Conservation (phyloP, 2,888 invertebrate species). For the Ypsolopha scabrella region DNA sequence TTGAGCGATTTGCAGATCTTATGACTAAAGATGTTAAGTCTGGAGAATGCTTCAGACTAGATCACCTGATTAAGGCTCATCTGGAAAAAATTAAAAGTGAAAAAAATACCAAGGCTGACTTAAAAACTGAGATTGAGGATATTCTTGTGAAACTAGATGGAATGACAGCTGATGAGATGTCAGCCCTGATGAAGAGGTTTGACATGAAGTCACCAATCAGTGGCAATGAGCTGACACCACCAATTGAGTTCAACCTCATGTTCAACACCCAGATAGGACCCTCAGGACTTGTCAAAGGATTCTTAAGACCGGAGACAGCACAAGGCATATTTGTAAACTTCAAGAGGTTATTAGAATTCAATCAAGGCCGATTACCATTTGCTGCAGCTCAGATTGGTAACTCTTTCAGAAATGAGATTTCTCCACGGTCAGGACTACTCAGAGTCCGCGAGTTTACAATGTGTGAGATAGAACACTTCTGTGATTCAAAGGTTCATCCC, state of each 20-base stretch:
- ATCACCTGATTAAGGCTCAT: constrained; percentile 96
- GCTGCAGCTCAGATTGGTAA: constrained; percentile 99
- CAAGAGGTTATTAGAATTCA: constrained; percentile 96
- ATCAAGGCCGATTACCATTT: constrained; percentile 95
- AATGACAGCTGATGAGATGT: constrained; percentile 92
- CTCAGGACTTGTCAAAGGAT: constrained; percentile 94
- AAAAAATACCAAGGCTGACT: constrained; percentile 81
- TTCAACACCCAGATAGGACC: constrained; percentile 98
- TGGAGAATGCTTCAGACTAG: constrained; percentile 97
- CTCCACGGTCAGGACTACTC: constrained; percentile 95
- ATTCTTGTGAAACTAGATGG: constrained; percentile 90
- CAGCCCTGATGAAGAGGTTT: constrained; percentile 84
- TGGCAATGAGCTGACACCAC: constrained; percentile 94
- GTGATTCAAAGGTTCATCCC: constrained; percentile 94
- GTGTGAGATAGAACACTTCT: constrained; percentile 99
- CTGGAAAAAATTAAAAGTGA: constrained; percentile 88
- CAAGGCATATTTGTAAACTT: constrained; percentile 99
- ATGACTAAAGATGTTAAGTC: constrained; percentile 98
- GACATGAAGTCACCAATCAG: constrained; percentile 96
- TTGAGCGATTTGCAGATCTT: constrained; percentile 97
- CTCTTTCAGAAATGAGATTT: constrained; percentile 99
- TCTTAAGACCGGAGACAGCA: constrained; percentile 97
- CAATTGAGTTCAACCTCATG: constrained; percentile 99
- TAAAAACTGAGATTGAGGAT: constrained; percentile 80
- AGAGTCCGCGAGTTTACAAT: constrained; percentile 98